Base-by-base conservation (phyloP, 2,888 invertebrate genomes). In the Camptogramma bilineatum region DNA sequence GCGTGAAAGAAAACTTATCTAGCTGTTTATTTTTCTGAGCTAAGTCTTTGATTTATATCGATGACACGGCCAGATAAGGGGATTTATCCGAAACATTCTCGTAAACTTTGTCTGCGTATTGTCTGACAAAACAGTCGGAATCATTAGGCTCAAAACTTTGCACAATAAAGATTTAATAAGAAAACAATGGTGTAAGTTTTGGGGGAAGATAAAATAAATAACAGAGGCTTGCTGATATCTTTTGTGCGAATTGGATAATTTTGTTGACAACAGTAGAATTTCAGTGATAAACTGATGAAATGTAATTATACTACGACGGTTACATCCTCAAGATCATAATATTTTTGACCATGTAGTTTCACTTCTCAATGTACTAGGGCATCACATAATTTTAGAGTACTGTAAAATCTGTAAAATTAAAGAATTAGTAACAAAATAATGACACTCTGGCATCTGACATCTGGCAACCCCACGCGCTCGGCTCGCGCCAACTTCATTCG, bases 1-100 rank as follows among this genome's bases (percentile, higher is more conserved):
- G n/a, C n/a, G n/a, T n/a, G n/a, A n/a, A n/a, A n/a, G n/a, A 34
- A 10, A 10, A 24, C 8, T 52, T 13, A 34, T 0, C 58, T 9
- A 64, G 64, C 54, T 31, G 8, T 34, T 17, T 1, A 4, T 4
- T 53, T 5, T 17, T 61, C 50, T 4, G 52, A 28, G 65, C 65
- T 61, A 13, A 19, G 18, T 44, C 13, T 65, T 58, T 62, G 84
- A 84, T 87, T 85, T 83, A 85, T 85, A 84, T 78, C 79, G 77
- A 81, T 77, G 80, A 79, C 78, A 78, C 72, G 62, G 60, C 69
- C 76, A 84, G 84, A 86, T 85, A 86, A 80, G 78, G 74, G 77
- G 82, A 82, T 84, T 84, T 82, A 82, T 81, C 79, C 76, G 72
- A 72, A 78, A 79, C 60, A 56, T 60, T 61, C 63, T 66, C 62